Conservation (phyloP, 1,140 invertebrate genomes). For the Penaeus japonicus region DNA sequence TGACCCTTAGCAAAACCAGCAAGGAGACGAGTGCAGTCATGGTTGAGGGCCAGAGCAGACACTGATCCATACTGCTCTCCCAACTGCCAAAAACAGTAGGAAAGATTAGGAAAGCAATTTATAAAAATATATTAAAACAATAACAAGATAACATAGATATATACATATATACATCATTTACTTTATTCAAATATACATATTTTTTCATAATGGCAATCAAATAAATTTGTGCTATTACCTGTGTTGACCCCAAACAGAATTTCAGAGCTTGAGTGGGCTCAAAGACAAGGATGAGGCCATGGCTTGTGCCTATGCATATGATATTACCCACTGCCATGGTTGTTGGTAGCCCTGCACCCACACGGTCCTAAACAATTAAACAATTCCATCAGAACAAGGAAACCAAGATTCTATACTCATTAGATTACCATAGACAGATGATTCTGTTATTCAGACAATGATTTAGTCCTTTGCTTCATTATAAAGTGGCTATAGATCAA, state of each 20-base stretch:
- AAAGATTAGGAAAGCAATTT: background rate
- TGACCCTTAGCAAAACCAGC: slow-evolving; percentile 88
- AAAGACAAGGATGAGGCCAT: slow-evolving; percentile 90
- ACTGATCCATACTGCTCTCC: slow-evolving; percentile 73
- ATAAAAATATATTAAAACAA: background rate
- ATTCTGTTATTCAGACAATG: background rate
- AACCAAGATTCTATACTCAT: background rate
- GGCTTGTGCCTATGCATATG: slow-evolving; percentile 90
- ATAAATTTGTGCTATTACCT: slow-evolving; percentile 1
- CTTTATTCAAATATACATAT: background rate
- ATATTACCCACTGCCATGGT: slow-evolving; percentile 78
- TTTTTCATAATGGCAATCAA: too few species aligned
- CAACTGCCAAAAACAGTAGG: slow-evolving; percentile 46
- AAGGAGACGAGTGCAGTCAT: slow-evolving; percentile 83
- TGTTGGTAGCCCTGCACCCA: slow-evolving; percentile 88
- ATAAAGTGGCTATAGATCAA: too few species aligned
- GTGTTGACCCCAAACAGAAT: slow-evolving; percentile 73
- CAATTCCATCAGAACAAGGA: background rate
- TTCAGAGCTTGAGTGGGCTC: slow-evolving; percentile 83
- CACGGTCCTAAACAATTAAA: slow-evolving; percentile 75
- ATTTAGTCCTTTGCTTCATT: background rate
- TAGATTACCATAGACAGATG: background rate
- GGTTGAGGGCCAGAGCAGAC: slow-evolving; percentile 84
- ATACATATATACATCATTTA: background rate
- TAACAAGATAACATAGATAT: slow-evolving; percentile 63